Base-by-base conservation (phyloP, 2,888 invertebrate species). In the Sycophila texana region DNA sequence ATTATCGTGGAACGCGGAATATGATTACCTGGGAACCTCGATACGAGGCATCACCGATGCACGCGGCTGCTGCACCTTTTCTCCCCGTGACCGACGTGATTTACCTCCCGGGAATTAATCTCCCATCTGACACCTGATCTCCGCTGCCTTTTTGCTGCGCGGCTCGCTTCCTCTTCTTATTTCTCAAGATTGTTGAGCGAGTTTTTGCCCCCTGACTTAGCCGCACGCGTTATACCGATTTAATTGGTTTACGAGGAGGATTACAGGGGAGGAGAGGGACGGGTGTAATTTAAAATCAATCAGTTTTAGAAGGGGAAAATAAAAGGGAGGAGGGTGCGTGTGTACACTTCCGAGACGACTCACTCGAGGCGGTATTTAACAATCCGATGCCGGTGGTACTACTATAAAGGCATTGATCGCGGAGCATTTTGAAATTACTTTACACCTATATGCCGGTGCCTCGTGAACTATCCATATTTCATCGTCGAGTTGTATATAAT, bases 1-100 rank as follows among this genome's bases (percentile, higher is more conserved):
- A 70, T 78, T 74, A 78, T 66, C 67, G 74, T 66, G 60, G 75
- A 79, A 75, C 79, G 71, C 71, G 75, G 74, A 79, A 75, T 75
- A 72, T 72, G 65, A 79, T 79, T 79, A 72, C 22, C 20, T 73
- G 67, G 49, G 47, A 68, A 68, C 55, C 74, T 20, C 67, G 60
- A 10, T 39, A 10, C 39, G 0, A 39, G 39, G 39, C 39, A 39
- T 39, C 39, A 1, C 39, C 39, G 39, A 39, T 39, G 39, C 39
- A 39, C 39, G 39, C 39, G 20, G 20, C 47, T 63, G 70, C 58
- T 20, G 63, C 39, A 30, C 10, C 18, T 39, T n/a, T 22, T 51
- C 51, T 18, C 20, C 20, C 49, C 63, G 20, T 53, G 70, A 65
- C 63, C 20, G 49, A 66, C 65, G 30, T 67, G 67, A 74, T 74